Percentiles rank a stretch among this genome's conserved stretches.
phyloP scores from a whole-genome alignment of 2,888 invertebrate genomes.

The Xestoiulus laeticollis region DNA sequence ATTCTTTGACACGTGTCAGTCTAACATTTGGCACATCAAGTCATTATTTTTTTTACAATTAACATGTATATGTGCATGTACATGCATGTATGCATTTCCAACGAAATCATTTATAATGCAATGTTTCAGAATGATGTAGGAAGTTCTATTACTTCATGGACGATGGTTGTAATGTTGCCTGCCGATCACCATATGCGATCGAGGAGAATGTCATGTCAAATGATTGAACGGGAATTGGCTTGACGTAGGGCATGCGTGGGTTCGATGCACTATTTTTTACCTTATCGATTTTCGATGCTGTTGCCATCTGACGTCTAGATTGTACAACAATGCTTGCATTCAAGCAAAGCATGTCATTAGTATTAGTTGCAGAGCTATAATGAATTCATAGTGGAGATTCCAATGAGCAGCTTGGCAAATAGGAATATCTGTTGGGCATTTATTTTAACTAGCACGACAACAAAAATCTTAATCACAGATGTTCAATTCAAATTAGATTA shows the following conservation, averaged over 20 bases:
- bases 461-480: not conserved
- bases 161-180: not conserved
- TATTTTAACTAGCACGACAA: not conserved
- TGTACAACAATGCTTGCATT: not conserved
- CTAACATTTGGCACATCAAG: too few relatives aligned
- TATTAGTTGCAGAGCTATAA: not conserved
- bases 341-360: not conserved
- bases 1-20: too few relatives aligned
- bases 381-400: not conserved
- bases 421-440: not conserved
- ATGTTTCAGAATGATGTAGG: not conserved
- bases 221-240: slow-evolving; percentile 13
- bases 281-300: slow-evolving; percentile 23
- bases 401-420: not conserved
- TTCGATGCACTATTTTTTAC: slow-evolving; percentile 8
- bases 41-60: too few relatives aligned
- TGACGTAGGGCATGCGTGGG: slow-evolving; percentile 15
- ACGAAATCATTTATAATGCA: not conserved
- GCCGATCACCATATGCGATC: not conserved
- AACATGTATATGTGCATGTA: too few relatives aligned
- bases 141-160: not conserved
- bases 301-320: slow-evolving; percentile 20
- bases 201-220: slow-evolving; percentile 25
- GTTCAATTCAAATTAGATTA: not conserved
- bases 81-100: too few relatives aligned